Evolutionary conservation across 2,113 vertebrate genomes (phyloP).

Genomic region (Sardina pilchardus): DNA sequence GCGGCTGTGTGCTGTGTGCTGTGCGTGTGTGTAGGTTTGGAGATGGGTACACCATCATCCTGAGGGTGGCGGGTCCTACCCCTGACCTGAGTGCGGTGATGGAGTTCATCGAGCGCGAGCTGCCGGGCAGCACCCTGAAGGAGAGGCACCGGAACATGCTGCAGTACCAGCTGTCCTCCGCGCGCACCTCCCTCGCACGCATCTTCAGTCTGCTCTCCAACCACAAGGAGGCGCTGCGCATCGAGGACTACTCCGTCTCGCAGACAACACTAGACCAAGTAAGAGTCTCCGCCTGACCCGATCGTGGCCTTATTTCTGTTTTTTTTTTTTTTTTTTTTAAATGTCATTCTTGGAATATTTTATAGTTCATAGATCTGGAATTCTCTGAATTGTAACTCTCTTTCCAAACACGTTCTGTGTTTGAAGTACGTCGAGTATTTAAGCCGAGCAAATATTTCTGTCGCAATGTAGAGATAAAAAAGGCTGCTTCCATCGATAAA

Average conservation of each 20-base stretch:
- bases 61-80: conserved; percentile 87
- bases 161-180: conserved; percentile 93
- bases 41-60: conserved; percentile 94
- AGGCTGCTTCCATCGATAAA: neutral
- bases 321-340: neutral
- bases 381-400: neutral
- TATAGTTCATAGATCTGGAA: neutral
- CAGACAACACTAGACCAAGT: conserved; percentile 99
- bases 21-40: conserved; percentile 80
- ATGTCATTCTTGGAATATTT: neutral
- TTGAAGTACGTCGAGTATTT: neutral
- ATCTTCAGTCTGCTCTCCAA: conserved; percentile 94
- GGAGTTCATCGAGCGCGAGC: conserved; percentile 87
- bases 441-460: neutral
- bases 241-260: conserved; percentile 98
- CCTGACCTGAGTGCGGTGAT: conserved; percentile 88
- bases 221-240: conserved; percentile 90
- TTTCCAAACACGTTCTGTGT: neutral
- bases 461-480: neutral
- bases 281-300: conserved; percentile 58
- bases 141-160: conserved; percentile 97
- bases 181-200: conserved; percentile 87
- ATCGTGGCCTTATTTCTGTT: neutral
- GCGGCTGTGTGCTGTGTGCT: neutral
- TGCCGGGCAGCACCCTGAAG: conserved; percentile 92